These are phyloP conservation scores for Torymus texanus DNA, from an alignment of 2,888 invertebrate species.

Conservation along the genomic window DNA sequence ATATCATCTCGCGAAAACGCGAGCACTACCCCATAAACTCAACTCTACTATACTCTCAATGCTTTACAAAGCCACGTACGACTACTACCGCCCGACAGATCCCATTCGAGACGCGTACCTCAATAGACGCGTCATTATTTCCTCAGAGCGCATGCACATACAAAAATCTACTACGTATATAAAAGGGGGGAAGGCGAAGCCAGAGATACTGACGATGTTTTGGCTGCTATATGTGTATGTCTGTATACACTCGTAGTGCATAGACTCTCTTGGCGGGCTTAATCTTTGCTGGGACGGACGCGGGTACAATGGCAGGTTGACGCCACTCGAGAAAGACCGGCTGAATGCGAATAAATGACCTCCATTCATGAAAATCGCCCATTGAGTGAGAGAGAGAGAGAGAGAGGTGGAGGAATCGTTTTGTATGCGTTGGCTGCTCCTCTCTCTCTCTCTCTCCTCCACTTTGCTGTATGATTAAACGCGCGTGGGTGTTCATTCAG, in stretches of 20 bases:
- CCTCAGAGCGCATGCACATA: neutral
- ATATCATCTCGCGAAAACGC: constrained; percentile 11
- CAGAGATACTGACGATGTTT: constrained; percentile 51
- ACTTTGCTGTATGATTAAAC: constrained; percentile 47
- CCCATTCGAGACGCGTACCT: neutral
- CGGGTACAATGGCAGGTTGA: constrained; percentile 68
- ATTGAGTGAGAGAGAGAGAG: too few relatives aligned
- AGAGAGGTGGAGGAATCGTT: constrained; percentile 15
- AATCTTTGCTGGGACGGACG: constrained; percentile 57
- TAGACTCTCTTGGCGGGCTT: constrained; percentile 60
- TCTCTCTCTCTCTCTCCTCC: constrained; percentile 52
- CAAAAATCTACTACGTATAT: constrained; percentile 25
- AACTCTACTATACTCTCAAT: too few relatives aligned
- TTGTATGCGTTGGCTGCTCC: constrained; percentile 28
- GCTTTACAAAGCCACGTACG: too few relatives aligned
- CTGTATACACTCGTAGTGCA: constrained; percentile 59
- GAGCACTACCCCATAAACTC: too few relatives aligned
- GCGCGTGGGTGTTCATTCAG: constrained; percentile 49
- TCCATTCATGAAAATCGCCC: constrained; percentile 70
- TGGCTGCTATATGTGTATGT: constrained; percentile 56
- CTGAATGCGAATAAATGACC: constrained; percentile 72
- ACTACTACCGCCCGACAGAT: too few relatives aligned
- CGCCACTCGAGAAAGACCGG: constrained; percentile 61
- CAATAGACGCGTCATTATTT: constrained; percentile 23
- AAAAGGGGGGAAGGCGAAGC: constrained; percentile 18